Evolutionary conservation across 2,113 vertebrate species (phyloP), one percentile per base, ranked within the genome.

Genomic region (Callipepla squamata): DNA sequence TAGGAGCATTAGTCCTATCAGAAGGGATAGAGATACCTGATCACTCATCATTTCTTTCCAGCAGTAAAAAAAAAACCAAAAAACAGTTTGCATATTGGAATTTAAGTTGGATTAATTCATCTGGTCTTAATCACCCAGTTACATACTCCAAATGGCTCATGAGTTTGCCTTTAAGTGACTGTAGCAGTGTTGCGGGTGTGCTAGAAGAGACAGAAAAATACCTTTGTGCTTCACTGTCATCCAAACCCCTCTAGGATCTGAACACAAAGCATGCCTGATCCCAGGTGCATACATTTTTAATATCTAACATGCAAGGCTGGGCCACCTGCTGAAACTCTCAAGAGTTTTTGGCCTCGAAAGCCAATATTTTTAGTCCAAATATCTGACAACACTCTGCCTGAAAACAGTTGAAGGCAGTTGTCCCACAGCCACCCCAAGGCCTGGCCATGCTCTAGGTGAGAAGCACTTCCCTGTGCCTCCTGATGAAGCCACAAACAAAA

Each of bases 351-450:
- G 47, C 20, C 18, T 61, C 13, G 32, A 38, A 76, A 26, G 7
- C 3, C 1, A 12, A 86, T 69, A 19, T 11, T 83, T 47, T 22
- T 72, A 38, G 28, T 76, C 16, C 26, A 45, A 67, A 53, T 15
- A 66, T 15, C 11, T 7, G 38, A 30, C 16, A 13, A 5, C 62
- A 30, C 23, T 75, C 32, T 76, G 11, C 50, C 23, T 69, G 42
- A 45, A 47, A 80, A 42, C 2, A 17, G 14, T 6, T 36, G 21
- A 50, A 62, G 0, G 0, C 57, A 36, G 16, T n/a, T 70, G 20
- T 69, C 32, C 50, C 11, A 6, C 16, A 28, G 55, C 55, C 28
- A 42, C 32, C 20, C 28, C 61, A 16, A 50, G 13, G 36, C 19
- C 80, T 51, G 36, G 30, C 40, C 63, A 11, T 26, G 20, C n/a